Percentiles rank a stretch among this genome's conserved stretches.
Evolutionary conservation across 2,113 vertebrate genomes (phyloP).

Genomic region (Labeo catla): DNA sequence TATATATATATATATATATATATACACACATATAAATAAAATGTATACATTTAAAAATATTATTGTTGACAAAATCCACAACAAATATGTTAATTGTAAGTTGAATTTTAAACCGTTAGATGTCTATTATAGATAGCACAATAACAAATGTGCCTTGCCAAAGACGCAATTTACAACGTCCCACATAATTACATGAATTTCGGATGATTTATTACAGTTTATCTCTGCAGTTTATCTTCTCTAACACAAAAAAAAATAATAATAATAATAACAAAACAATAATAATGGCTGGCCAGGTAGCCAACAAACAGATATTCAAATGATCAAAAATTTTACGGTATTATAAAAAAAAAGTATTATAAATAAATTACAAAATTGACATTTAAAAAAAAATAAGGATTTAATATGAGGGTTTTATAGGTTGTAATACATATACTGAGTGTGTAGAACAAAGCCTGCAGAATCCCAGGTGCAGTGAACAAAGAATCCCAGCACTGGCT

Average conservation of each 20-base stretch:
- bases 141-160: not conserved
- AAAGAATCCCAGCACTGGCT: slow-evolving; percentile 42
- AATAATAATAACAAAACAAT: not conserved
- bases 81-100: not conserved
- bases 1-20: not conserved
- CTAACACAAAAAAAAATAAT: not conserved
- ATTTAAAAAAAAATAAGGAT: not conserved
- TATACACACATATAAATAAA: not conserved
- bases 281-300: not conserved
- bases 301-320: not conserved
- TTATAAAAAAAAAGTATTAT: not conserved
- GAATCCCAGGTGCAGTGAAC: slow-evolving; percentile 41
- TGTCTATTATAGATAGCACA: not conserved
- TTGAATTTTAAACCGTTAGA: not conserved
- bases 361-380: not conserved
- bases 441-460: slow-evolving; percentile 46
- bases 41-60: not conserved
- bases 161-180: not conserved
- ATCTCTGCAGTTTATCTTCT: not conserved
- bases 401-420: not conserved
- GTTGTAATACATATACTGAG: not conserved
- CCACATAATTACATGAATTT: not conserved
- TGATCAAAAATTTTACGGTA: not conserved
- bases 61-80: not conserved
- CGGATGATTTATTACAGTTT: not conserved